Conservation (phyloP, 2,888 invertebrate genomes). For the Drosophila prolongata region DNA sequence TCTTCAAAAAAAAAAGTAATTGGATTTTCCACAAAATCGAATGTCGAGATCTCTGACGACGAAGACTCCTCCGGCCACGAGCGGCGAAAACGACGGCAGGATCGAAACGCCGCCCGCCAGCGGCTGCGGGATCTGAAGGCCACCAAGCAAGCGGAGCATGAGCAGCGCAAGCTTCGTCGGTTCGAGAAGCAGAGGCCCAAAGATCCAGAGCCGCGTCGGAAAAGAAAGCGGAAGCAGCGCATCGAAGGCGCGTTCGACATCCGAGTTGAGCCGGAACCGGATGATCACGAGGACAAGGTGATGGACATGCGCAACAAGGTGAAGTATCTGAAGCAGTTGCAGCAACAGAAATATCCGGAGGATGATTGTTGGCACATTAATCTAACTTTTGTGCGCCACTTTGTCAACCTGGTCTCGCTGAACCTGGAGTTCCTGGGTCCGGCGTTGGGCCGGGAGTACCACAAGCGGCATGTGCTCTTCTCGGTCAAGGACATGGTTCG, state of each 20-base stretch:
- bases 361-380: slow-evolving; percentile 80
- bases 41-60: not conserved
- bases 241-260: slow-evolving; percentile 56
- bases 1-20: not conserved
- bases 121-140: slow-evolving; percentile 42
- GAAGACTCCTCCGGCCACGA: not conserved
- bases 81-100: slow-evolving; percentile 29
- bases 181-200: not conserved
- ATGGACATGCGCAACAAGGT: slow-evolving; percentile 64
- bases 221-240: not conserved
- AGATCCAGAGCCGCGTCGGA: slow-evolving; percentile 6
- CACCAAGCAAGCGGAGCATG: slow-evolving; percentile 31
- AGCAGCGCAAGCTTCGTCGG: slow-evolving; percentile 33
- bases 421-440: slow-evolving; percentile 79
- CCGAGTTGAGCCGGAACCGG: slow-evolving; percentile 57
- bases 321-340: slow-evolving; percentile 39
- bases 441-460: slow-evolving; percentile 60
- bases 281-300: slow-evolving; percentile 51
- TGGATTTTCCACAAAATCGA: not conserved
- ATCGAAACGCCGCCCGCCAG: slow-evolving; percentile 54
- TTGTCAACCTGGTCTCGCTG: slow-evolving; percentile 64
- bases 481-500: slow-evolving; percentile 73
- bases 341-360: slow-evolving; percentile 65
- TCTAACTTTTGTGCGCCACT: slow-evolving; percentile 71
- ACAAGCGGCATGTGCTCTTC: slow-evolving; percentile 73